phyloP scores from a whole-genome alignment of 2,888 invertebrate species.

The Aphodius sticticus region DNA sequence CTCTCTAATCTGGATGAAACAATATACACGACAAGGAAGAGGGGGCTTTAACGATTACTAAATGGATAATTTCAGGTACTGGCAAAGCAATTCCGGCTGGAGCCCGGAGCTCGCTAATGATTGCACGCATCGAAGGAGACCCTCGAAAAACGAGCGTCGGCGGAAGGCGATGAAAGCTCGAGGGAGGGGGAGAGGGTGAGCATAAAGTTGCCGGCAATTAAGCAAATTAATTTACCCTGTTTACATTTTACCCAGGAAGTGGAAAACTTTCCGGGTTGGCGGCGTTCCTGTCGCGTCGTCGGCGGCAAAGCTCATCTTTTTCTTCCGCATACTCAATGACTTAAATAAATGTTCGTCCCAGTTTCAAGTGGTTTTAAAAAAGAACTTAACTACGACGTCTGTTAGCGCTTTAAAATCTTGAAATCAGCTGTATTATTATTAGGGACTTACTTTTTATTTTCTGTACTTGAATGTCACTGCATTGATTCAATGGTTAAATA shows the following conservation, averaged over 20 bases:
- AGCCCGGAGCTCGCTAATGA: neutral
- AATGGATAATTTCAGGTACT: neutral
- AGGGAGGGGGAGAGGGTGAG: neutral
- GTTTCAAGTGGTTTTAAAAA: neutral
- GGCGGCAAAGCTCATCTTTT: neutral
- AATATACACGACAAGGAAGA: neutral
- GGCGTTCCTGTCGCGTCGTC: neutral
- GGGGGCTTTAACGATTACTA: neutral
- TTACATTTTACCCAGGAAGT: neutral
- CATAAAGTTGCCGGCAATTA: conserved; percentile 4
- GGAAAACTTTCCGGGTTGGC: neutral
- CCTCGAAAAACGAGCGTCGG: neutral
- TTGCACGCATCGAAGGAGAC: neutral
- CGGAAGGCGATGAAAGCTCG: neutral
- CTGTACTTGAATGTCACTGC: too few relatives aligned
- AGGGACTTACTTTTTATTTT: too few relatives aligned
- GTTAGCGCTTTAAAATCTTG: too few relatives aligned
- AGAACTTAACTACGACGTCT: neutral
- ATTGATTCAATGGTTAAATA: too few relatives aligned
- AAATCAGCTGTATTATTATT: too few relatives aligned
- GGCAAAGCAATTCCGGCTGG: neutral
- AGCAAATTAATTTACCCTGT: neutral
- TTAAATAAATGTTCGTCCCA: neutral
- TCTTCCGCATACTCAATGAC: neutral
- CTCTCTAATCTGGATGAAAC: neutral